Base-by-base conservation (phyloP, 2,113 vertebrate species). In the Lates calcarifer region DNA sequence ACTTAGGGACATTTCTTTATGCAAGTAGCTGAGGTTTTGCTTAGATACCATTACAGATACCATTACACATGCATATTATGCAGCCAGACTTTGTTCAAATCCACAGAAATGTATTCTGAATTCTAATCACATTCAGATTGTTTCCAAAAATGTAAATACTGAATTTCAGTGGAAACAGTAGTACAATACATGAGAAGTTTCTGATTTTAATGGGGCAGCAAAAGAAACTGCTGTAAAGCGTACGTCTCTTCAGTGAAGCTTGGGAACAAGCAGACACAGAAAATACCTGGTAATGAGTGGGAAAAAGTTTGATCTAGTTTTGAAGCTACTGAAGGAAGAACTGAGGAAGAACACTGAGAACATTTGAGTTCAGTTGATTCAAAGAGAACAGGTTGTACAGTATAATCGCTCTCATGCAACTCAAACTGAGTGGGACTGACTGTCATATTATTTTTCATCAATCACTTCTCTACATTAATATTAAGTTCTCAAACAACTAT, bases 181-280 rank as follows among this genome's bases (percentile, higher is more conserved):
- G 55, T 22, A 31, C 43, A 60, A 31, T 11, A 65, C 15, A 1
- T 2, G 9, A 49, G 8, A 31, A 60, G 51, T 61, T 1, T 63
- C 29, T 66, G 55, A 47, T 31, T 63, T 63, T 62, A 80, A 70
- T 71, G 43, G 33, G 15, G 15, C 56, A 18, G 39, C 37, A 29
- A 56, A 63, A 7, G 45, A 66, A 62, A 57, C 45, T 2, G 6
- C 20, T 47, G 6, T 37, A 65, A 66, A 73, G 55, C 47, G 9
- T 31, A 14, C 9, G 29, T 18, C 17, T 20, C 45, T 66, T 79
- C 29, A 24, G 12, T 58, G 66, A 31, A 67, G 47, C 51, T n/a
- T 62, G 28, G 65, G 56, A 45, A 74, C 37, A 71, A 75, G 37
- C 56, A 58, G 72, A 41, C 26, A 39, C 47, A 18, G 57, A 79